Evolutionary conservation across 2,797 vertebrate genomes (phyloP), one percentile per base, ranked within the genome.

Genomic region (Gorsachius magnificus): DNA sequence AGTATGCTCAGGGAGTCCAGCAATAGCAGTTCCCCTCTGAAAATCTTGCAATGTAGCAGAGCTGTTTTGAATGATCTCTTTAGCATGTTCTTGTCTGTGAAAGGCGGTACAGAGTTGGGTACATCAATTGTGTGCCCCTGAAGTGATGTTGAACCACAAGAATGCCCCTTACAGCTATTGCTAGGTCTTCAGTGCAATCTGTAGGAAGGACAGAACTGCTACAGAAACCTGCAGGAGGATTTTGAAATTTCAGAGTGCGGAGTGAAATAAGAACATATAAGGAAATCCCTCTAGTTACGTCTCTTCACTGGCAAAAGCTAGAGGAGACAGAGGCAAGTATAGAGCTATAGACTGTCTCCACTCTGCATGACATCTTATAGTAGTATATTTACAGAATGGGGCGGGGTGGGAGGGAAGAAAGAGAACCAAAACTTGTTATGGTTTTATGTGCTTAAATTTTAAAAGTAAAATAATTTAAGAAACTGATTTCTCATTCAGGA

Each of bases 261-360:
- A 76, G 14, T 63, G 72, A 88, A 92, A 70, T 70, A 33, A 70
- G 68, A 90, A 77, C 26, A 64, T 70, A 54, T 77, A 63, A 78
- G 38, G 25, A 70, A 61, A 35, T 65, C 53, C 25, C 10, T 72
- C 64, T 70, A 20, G 8, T 69, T 82, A 53, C 10, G 46, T 28
- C 24, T 68, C 65, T 66, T 33, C 65, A 17, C 50, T 76, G 45
- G 57, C 18, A 75, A 75, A 83, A 78, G 7, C 7, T 51, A 83
- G 43, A 65, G 36, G 57, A 1, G 3, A 46, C 5, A 58, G 26
- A 74, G 45, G 29, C 14, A 70, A n/a, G 21, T 36, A 22, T 24
- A 66, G 50, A 71, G 10, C 63, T 66, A 20, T 33, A 35, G 48
- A 31, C 33, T 26, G 7, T 82, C 78, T 53, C 46, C 21, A 41